Conservation (phyloP, 2,888 invertebrate species). For the Thereva nobilitata region DNA sequence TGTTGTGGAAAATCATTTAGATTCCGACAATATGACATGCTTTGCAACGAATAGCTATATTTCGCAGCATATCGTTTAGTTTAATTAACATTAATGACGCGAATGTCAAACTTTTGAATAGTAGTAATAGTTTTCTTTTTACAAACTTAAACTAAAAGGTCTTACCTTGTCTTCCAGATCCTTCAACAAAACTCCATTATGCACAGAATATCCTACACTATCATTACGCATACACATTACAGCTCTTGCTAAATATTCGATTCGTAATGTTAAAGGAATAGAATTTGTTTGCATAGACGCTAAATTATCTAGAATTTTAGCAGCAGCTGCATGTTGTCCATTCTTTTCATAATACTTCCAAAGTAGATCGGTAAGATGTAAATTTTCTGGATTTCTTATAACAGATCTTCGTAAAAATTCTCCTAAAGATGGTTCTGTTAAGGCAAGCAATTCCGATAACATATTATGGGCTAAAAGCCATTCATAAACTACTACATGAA, state of each 20-base stretch:
- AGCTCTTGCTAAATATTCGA: conserved; percentile 90
- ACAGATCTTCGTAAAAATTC: conserved; percentile 58
- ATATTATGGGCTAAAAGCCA: conserved; percentile 85
- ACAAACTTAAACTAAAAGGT: too few relatives aligned
- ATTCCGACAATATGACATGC: too few relatives aligned
- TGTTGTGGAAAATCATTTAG: too few relatives aligned
- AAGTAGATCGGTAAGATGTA: conserved; percentile 75
- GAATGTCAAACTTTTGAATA: too few relatives aligned
- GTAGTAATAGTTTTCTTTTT: too few relatives aligned
- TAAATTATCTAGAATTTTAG: conserved; percentile 84
- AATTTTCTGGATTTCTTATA: conserved; percentile 62
- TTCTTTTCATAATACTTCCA: conserved; percentile 97
- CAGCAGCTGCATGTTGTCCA: conserved; percentile 89
- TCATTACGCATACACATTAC: conserved; percentile 95
- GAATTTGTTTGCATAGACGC: conserved; percentile 71
- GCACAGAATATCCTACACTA: conserved; percentile 71
- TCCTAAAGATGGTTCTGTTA: conserved; percentile 60
- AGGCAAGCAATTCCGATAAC: conserved; percentile 67
- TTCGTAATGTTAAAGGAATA: conserved; percentile 76
- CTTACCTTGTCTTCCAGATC: conserved; percentile 84
- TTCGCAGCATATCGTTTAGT: too few relatives aligned
- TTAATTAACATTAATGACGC: too few relatives aligned
- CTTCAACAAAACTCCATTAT: conserved; percentile 77
- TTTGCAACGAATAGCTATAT: too few relatives aligned
- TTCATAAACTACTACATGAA: conserved; percentile 89